Conservation (phyloP, 2,113 vertebrate species). For the Tenebrosternarchus preto region DNA sequence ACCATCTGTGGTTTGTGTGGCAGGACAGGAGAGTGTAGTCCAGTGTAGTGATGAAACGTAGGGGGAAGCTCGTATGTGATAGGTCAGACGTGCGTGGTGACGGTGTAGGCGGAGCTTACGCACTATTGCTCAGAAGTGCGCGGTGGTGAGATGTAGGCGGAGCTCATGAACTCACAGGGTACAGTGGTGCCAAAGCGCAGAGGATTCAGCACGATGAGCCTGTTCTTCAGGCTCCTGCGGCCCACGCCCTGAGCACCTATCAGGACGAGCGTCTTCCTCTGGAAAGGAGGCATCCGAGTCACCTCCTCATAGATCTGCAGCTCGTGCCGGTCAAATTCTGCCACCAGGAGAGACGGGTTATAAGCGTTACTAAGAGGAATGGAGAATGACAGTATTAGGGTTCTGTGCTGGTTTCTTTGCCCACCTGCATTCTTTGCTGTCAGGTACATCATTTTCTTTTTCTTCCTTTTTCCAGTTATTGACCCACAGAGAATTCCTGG, state of each 20-base stretch:
- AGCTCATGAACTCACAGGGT: slow-evolving; percentile 83
- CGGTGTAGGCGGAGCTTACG: too few species aligned
- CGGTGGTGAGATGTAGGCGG: neutral
- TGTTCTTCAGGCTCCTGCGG: slow-evolving; percentile 94
- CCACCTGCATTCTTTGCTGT: slow-evolving; percentile 96
- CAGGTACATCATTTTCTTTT: slow-evolving; percentile 99
- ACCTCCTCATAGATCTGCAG: slow-evolving; percentile 98
- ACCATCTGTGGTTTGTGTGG: too few species aligned
- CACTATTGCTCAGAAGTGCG: neutral
- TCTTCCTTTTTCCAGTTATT: slow-evolving; percentile 90
- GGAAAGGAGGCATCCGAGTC: slow-evolving; percentile 96
- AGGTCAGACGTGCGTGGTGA: too few species aligned
- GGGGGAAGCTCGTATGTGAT: too few species aligned
- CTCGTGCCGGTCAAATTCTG: slow-evolving; percentile 98
- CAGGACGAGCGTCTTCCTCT: slow-evolving; percentile 94
- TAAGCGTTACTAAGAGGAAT: too few species aligned
- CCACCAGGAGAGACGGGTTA: neutral
- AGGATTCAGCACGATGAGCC: slow-evolving; percentile 92
- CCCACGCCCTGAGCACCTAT: slow-evolving; percentile 98
- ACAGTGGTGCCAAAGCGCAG: slow-evolving; percentile 92
- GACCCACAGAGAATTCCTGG: slow-evolving; percentile 92
- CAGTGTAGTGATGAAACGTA: too few species aligned
- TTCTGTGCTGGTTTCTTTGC: neutral
- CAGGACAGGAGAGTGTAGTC: too few species aligned
- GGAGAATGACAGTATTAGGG: neutral